A percentile compares a stretch with the other conserved stretches of the same genome.
These are phyloP conservation scores for Craterocephalus amniculus DNA, from an alignment of 2,797 vertebrate genomes.

Conservation along the genomic window DNA sequence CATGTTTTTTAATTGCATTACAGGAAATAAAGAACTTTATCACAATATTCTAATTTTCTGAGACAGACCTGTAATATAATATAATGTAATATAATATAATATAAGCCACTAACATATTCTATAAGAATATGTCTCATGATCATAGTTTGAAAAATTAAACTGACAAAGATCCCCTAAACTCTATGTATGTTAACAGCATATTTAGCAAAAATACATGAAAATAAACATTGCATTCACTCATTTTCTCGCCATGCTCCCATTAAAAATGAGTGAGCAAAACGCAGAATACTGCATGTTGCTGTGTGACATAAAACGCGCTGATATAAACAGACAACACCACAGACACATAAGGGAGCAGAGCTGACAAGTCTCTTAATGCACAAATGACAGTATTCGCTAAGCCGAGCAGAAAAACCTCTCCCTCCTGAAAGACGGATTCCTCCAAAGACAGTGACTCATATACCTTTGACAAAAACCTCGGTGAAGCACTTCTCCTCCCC, in stretches of 20 bases:
- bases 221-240: slow-evolving; percentile 46
- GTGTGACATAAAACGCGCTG: slow-evolving; percentile 44
- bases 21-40: no score
- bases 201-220: slow-evolving; percentile 45
- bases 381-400: slow-evolving; percentile 55
- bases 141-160: slow-evolving; percentile 1
- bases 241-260: slow-evolving; percentile 37
- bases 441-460: slow-evolving; percentile 63
- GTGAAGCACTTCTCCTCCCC: slow-evolving; percentile 90
- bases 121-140: background rate
- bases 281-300: slow-evolving; percentile 40
- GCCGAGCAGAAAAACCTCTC: slow-evolving; percentile 45
- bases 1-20: no score
- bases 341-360: slow-evolving; percentile 46
- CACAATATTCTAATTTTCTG: no score
- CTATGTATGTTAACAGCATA: slow-evolving; percentile 21
- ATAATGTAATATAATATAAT: background rate
- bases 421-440: slow-evolving; percentile 51
- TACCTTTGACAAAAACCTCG: slow-evolving; percentile 92
- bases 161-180: slow-evolving; percentile 25
- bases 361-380: slow-evolving; percentile 51
- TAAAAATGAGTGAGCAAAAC: slow-evolving; percentile 63
- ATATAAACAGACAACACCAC: slow-evolving; percentile 60
- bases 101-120: background rate
- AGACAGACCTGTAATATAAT: background rate